Evolutionary conservation across 2,888 invertebrate species (phyloP), one percentile per base, ranked within the genome.

Genomic region (Andricus quercusramuli): DNA sequence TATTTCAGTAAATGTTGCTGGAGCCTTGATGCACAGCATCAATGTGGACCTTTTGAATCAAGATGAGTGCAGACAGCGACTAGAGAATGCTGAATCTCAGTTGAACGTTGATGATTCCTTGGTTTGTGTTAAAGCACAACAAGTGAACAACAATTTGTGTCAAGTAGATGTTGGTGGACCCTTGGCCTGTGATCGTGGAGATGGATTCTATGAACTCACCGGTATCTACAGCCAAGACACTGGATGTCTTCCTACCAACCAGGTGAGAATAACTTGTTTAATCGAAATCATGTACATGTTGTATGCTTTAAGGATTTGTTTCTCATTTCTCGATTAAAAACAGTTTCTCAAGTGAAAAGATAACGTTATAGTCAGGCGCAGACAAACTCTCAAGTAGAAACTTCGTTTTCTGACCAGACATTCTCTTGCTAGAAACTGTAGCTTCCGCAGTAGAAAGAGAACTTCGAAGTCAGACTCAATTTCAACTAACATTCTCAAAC

Each of bases 101-200:
- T 93, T 95, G 0, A 92, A 95, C 41, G 93, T 95, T 77, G 94
- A 95, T 83, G 94, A 95, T 41, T 95, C 95, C 83, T 95, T 96
- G 88, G 94, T 96, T 0, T 97, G 97, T 87, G 96, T 95, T 65
- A 93, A 94, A 80, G 94, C 95, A 0, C 93, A 93, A 70, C 93
- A 94, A 90, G 94, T 95, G 29, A 93, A 94, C 56, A 95, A 95
- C 85, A 96, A 97, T 88, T 95, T 97, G 80, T 97, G 97, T 94
- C 95, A 95, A 93, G 96, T 96, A 11, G 97, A 97, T 90, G 94
- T 95, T 78, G 97, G 97, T 74, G 96, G 97, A 85, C 97, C 97
- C 0, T 93, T 97, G 74, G 97, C 97, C 9, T 97, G 97, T 90
- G 95, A 96, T 17, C 94, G 94, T 15, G 95, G 95, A 3, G 94